A percentile compares a stretch with the other conserved stretches of the same genome.
Evolutionary conservation across 2,888 invertebrate species (phyloP).

Genomic region (Caenorhabditis sp.): DNA sequence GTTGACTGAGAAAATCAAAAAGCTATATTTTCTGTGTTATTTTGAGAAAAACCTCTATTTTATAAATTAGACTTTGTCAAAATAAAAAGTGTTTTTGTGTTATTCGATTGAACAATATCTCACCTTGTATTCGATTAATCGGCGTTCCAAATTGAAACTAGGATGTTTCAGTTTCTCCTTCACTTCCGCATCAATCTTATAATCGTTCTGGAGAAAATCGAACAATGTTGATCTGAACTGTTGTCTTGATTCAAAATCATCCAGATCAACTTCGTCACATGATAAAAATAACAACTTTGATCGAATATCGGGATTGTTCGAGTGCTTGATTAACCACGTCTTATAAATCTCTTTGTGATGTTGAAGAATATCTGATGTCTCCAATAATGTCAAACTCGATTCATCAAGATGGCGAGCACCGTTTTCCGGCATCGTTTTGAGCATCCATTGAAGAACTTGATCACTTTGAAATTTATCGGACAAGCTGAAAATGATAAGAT

Average conservation of each 20-base stretch:
- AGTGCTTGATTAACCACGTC: neutral
- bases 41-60: too few species aligned
- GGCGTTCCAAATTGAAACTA: neutral
- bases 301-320: neutral
- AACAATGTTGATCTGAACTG: neutral
- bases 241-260: neutral
- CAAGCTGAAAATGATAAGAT: conserved; percentile 4
- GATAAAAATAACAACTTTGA: neutral
- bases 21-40: too few species aligned
- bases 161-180: neutral
- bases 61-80: too few species aligned
- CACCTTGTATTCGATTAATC: neutral
- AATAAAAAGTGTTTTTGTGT: too few species aligned
- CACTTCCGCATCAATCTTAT: neutral
- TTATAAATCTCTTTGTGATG: neutral
- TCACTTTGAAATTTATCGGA: neutral
- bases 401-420: neutral
- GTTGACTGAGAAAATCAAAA: too few species aligned
- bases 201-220: neutral
- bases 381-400: neutral
- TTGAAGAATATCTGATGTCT: neutral
- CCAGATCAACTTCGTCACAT: neutral
- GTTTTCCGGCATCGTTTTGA: neutral
- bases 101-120: too few species aligned
- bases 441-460: conserved; percentile 7